Evolutionary conservation across 2,888 invertebrate genomes (phyloP), one percentile per base, ranked within the genome.

Genomic region (Andrena bicolor): DNA sequence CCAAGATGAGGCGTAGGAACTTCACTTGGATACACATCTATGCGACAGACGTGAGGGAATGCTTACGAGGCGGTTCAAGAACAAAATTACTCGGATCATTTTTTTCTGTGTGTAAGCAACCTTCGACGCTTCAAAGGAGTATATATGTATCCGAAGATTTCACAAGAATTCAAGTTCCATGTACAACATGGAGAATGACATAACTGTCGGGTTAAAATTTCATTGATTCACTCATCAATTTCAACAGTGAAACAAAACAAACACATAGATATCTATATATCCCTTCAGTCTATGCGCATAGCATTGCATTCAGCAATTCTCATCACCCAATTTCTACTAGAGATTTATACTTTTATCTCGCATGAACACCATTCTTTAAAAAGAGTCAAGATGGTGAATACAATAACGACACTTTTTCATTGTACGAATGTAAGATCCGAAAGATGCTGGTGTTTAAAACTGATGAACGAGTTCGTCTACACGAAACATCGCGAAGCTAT

Each of bases 321-420:
- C 76, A 87, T 83, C 79, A 73, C 86, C 88, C 82, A 61, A 58
- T 72, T 69, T 86, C 80, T 82, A 82, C 73, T 77, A 85, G 58
- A 78, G 82, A 83, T 88, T 81, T 79, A 84, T 76, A 83, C 35
- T 74, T 68, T 60, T 66, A 79, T 68, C 63, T 83, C 73, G 69
- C 83, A 72, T 71, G 64, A 69, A 83, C 69, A 85, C 83, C 81
- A 85, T 66, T 85, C 87, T 88, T 88, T 82, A 13, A 68, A 85
- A 87, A 88, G 87, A 87, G 87, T 80, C 88, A 83, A 85, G 68
- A 76, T 74, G 41, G 41, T 13, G 56, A 86, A 80, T 74, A 73
- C 32, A 60, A 58, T 63, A 51, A 76, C 56, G 53, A 65, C 28
- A 23, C 23, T 53, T 26, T 26, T 48, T 13, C 10, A 23, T 26